Conservation (phyloP, 2,113 vertebrate species). For the Myotis davidii region DNA sequence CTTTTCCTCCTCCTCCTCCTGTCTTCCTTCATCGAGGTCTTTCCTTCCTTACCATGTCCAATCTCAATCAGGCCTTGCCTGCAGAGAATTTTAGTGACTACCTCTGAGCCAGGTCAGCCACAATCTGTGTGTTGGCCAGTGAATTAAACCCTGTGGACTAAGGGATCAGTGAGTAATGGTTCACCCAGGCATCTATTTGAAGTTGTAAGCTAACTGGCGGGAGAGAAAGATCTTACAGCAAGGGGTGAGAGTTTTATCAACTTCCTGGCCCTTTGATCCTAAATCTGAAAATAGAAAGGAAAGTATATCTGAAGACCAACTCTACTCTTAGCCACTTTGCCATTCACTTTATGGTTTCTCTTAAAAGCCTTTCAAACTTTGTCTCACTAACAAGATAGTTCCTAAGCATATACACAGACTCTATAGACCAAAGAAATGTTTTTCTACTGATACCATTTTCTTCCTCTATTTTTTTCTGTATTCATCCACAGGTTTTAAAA, state of each 20-base stretch:
- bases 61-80: constrained; percentile 47
- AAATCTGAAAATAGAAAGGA: neutral
- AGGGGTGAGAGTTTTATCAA: neutral
- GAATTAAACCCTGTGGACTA: neutral
- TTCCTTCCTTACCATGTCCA: constrained; percentile 3
- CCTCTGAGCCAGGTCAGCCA: neutral
- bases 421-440: neutral
- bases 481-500: neutral
- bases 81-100: neutral
- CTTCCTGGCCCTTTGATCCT: neutral
- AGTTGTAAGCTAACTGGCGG: neutral
- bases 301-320: neutral
- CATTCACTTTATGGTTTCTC: neutral
- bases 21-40: neutral
- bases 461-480: neutral
- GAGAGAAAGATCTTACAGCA: neutral
- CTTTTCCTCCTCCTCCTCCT: no score
- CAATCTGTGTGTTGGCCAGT: neutral
- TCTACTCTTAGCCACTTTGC: neutral
- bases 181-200: neutral
- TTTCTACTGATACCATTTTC: neutral
- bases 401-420: neutral
- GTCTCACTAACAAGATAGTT: neutral
- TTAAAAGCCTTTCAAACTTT: neutral
- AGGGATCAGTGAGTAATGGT: neutral